phyloP scores from a whole-genome alignment of 53 echinoderm and acorn worm species.

The Astropecten irregularis region DNA sequence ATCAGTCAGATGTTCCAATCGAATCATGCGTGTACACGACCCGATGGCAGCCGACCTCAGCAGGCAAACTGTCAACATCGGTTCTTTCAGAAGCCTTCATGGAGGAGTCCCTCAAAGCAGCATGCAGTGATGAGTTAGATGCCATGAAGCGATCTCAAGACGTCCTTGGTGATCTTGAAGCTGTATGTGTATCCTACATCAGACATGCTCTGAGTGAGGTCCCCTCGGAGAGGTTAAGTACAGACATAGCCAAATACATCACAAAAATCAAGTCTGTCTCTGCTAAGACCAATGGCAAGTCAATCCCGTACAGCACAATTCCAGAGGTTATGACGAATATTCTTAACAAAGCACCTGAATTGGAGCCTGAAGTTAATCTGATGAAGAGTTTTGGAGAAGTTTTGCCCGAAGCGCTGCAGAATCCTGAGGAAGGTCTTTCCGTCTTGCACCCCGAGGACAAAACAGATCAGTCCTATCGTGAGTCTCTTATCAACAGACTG shows the following conservation, averaged over 20 bases:
- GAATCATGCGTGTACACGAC: constrained; percentile 80
- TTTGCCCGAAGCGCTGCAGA: constrained; percentile 68
- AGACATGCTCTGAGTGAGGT: constrained; percentile 66
- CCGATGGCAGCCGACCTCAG: constrained; percentile 71
- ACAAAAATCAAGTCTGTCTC: constrained; percentile 52
- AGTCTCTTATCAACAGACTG: constrained; percentile 74
- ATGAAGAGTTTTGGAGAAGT: constrained; percentile 72
- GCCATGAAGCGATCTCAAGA: constrained; percentile 53
- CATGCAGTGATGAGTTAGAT: constrained; percentile 65
- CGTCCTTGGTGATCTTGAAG: constrained; percentile 59
- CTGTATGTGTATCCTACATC: constrained; percentile 77
- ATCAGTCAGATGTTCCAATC: constrained; percentile 50
- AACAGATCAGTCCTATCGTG: constrained; percentile 70
- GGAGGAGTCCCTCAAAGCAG: constrained; percentile 35
- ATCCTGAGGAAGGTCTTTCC: constrained; percentile 60
- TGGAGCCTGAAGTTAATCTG: constrained; percentile 72
- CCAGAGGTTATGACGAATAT: constrained; percentile 54
- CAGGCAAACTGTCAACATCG: constrained; percentile 64
- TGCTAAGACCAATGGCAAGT: constrained; percentile 30
- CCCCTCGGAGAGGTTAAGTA: background rate
- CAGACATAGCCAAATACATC: constrained; percentile 43
- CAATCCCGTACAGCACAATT: constrained; percentile 65
- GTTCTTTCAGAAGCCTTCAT: constrained; percentile 65
- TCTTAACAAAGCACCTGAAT: constrained; percentile 61
- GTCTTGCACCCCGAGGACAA: constrained; percentile 72